These are phyloP conservation scores for Pelusios castaneus DNA, from an alignment of 2,113 vertebrate genomes.

Conservation along the genomic window DNA sequence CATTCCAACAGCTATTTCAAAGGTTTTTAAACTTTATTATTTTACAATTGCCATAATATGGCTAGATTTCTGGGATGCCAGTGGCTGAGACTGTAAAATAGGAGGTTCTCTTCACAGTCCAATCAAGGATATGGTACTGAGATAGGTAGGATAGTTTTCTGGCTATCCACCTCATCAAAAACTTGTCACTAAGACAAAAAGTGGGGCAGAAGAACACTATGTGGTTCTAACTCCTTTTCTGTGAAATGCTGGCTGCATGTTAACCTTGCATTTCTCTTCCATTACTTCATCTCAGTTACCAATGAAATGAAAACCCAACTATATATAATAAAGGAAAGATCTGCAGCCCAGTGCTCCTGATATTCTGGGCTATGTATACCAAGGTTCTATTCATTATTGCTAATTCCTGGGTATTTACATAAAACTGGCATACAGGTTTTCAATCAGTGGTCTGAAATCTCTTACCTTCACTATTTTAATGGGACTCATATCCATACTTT, in stretches of 20 bases:
- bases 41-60: neutral
- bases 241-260: neutral
- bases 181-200: neutral
- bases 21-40: neutral
- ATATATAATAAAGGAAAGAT: neutral
- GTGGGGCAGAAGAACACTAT: neutral
- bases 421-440: neutral
- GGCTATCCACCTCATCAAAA: neutral
- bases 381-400: neutral
- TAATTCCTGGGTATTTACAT: neutral
- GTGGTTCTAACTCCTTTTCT: neutral
- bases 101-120: neutral
- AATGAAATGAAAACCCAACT: neutral
- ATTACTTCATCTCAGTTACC: neutral
- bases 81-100: fast-evolving
- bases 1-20: neutral
- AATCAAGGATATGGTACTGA: neutral
- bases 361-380: neutral
- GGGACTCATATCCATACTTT: conserved; percentile 99
- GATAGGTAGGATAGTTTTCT: neutral
- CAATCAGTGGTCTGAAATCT: neutral
- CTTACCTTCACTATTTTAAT: conserved; percentile 98
- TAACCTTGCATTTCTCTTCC: fast-evolving
- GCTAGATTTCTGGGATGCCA: neutral
- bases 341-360: neutral